These are phyloP conservation scores for Aselliscus stoliczkanus DNA, from an alignment of 2,797 vertebrate species.

Conservation along the genomic window DNA sequence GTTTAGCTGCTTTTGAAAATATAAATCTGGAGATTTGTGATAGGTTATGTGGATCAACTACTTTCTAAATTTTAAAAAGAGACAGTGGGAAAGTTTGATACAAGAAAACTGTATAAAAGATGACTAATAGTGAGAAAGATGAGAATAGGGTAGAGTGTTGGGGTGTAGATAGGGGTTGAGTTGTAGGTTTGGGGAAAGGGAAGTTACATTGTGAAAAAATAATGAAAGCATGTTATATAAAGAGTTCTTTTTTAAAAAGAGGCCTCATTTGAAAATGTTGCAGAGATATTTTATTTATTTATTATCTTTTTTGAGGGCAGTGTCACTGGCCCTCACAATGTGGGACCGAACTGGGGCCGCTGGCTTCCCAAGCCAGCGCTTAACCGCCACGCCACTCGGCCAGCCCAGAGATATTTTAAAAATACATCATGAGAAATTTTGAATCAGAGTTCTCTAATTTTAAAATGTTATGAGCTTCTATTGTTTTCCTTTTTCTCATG, in stretches of 20 bases:
- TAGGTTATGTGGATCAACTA: not conserved
- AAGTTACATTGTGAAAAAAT: not conserved
- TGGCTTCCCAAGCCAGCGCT: no score
- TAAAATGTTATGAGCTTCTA: not conserved
- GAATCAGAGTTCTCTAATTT: slow-evolving; percentile 29
- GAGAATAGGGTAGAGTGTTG: not conserved
- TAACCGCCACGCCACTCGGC: no score
- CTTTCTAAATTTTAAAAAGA: not conserved
- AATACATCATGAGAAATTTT: not conserved
- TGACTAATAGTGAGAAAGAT: not conserved
- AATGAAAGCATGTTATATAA: not conserved
- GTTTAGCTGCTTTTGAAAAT: slow-evolving; percentile 43
- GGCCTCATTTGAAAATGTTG: not conserved
- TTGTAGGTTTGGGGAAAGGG: not conserved
- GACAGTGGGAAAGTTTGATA: not conserved
- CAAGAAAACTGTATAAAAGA: not conserved
- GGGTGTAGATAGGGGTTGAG: rapidly evolving
- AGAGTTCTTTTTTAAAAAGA: not conserved
- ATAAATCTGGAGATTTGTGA: not conserved
- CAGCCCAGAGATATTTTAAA: slow-evolving; percentile 10
- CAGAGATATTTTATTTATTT: not conserved
- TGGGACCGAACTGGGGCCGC: no score
- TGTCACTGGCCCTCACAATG: no score
- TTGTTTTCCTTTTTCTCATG: slow-evolving; percentile 1
- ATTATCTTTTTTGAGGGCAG: no score